A percentile compares a stretch with the other conserved stretches of the same genome.
phyloP scores from a whole-genome alignment of 2,797 vertebrate species.

The Huso huso region DNA sequence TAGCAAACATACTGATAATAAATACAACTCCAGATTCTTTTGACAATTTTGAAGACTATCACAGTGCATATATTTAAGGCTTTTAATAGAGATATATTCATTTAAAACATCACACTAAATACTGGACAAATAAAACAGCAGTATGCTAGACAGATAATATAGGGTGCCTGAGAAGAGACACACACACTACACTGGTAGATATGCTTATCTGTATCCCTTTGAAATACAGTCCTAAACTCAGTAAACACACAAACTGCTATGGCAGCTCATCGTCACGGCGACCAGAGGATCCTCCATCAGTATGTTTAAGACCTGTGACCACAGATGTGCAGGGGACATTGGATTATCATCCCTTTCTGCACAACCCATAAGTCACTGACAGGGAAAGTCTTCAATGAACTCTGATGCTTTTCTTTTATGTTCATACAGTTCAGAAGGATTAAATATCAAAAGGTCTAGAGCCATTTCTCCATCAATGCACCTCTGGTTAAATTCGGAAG shows the following conservation, averaged over 20 bases:
- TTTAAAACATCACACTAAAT: no score
- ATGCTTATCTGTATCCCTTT: neutral
- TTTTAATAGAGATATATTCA: no score
- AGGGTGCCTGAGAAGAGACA: no score
- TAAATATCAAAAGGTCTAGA: no score
- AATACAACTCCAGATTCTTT: no score
- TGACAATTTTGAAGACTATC: no score
- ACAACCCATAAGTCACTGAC: conserved; percentile 72
- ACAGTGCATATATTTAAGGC: no score
- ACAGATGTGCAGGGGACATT: conserved; percentile 65
- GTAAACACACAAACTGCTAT: neutral
- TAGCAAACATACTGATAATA: no score
- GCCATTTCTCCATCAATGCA: neutral
- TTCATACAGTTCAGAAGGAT: neutral
- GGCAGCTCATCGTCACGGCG: neutral
- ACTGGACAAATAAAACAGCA: no score
- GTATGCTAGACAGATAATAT: no score
- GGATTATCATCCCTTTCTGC: conserved; percentile 61
- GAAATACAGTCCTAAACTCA: neutral
- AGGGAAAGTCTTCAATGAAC: neutral
- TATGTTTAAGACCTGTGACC: conserved; percentile 62
- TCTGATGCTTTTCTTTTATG: no score
- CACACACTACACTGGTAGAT: neutral
- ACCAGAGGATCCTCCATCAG: neutral
- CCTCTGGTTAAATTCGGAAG: no score